These are phyloP conservation scores for Oscheius sp. DNA, from an alignment of 2,888 invertebrate genomes.

Conservation along the genomic window DNA sequence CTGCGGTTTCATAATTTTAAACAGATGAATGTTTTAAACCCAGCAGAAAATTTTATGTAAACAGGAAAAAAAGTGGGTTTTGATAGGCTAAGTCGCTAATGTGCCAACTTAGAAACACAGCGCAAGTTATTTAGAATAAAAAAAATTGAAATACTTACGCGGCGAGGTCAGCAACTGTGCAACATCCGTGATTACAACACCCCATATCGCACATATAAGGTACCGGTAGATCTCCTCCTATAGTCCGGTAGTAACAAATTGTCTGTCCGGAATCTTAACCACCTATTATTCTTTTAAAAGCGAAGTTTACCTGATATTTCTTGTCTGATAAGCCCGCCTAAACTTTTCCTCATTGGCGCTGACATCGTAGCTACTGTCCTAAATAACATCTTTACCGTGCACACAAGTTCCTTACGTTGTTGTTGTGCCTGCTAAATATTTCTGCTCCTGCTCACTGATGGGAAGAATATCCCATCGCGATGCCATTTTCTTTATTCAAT, in stretches of 20 bases:
- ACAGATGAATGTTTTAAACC: not conserved
- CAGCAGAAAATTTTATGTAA: not conserved
- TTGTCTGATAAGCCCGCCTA: slow-evolving; percentile 62
- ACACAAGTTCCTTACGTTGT: slow-evolving; percentile 35
- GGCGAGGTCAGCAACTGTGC: slow-evolving; percentile 62
- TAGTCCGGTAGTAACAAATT: slow-evolving; percentile 65
- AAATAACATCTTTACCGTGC: not conserved
- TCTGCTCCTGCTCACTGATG: slow-evolving; percentile 65
- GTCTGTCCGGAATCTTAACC: slow-evolving; percentile 63
- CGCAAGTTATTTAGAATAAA: too few relatives aligned
- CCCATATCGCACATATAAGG: slow-evolving; percentile 67
- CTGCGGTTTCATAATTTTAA: too few relatives aligned
- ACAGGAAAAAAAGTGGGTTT: not conserved
- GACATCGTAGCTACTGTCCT: not conserved
- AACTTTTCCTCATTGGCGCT: slow-evolving; percentile 42
- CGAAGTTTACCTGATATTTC: slow-evolving; percentile 57
- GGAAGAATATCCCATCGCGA: slow-evolving; percentile 65
- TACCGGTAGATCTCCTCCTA: slow-evolving; percentile 55
- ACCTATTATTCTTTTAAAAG: not conserved
- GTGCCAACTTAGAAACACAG: too few relatives aligned
- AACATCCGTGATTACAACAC: slow-evolving; percentile 67
- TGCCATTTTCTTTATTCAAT: too few relatives aligned
- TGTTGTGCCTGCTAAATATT: slow-evolving; percentile 60
- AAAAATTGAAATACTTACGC: slow-evolving; percentile 44
- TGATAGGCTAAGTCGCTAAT: too few relatives aligned